Base-by-base conservation (phyloP, 2,888 invertebrate genomes). In the Caenorhabditis panamensis region DNA sequence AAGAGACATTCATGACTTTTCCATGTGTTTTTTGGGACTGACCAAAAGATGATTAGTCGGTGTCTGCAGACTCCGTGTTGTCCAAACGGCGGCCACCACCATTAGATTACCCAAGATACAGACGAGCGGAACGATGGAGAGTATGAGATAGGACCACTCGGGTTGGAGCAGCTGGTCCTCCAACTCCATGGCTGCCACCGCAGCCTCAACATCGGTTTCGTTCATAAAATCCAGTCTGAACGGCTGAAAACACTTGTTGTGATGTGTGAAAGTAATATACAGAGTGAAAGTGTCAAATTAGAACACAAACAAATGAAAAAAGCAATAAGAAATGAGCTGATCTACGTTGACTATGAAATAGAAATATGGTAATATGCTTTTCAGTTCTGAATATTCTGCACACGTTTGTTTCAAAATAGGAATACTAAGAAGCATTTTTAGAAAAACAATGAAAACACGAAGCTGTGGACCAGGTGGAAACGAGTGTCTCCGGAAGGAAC, bases 21-120 rank as follows among this genome's bases (percentile, higher is more conserved):
- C n/a, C n/a, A n/a, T n/a, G n/a, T n/a, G n/a, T n/a, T n/a, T n/a
- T n/a, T n/a, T n/a, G n/a, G n/a, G 11, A 28, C 71, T 13, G 20
- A 83, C 87, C 71, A 87, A 68, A 47, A 87, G 75, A 64, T 86
- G 85, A 66, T 87, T 87, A 9, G 90, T 90, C n/a, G 90, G 90
- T 2, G 90, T 90, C 71, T 90, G 90, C 20, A 90, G 84, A 31
- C 84, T 83, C 64, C 76, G 82, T 1, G 89, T 90, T 26, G 88
- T 88, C 85, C 86, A 88, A 9, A 90, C 90, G 11, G 90, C 90
- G 24, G 85, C 84, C 26, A 89, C 83, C 5, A 90, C 90, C 84
- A 90, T 86, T 9, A 77, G 79, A 80, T 89, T 89, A 67, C 86
- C 86, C 69, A 82, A 68, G 41, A 85, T 85, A 56, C 85, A 85